phyloP scores from a whole-genome alignment of 2,888 invertebrate genomes.

The Apotomis capreana region DNA sequence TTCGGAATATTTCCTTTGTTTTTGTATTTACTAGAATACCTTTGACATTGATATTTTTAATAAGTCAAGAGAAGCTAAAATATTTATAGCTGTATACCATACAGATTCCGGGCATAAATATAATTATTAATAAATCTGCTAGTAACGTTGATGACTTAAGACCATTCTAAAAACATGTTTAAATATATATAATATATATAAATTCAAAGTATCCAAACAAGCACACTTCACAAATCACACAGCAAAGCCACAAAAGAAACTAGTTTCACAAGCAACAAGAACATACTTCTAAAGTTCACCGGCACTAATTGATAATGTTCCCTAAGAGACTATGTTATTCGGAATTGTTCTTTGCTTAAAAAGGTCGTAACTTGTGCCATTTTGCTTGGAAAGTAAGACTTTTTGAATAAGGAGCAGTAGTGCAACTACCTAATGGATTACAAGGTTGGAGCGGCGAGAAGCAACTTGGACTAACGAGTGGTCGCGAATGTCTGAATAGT shows the following conservation, averaged over 20 bases:
- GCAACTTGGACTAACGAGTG: slow-evolving; percentile 19
- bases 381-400: background rate
- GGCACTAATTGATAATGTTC: slow-evolving; percentile 15
- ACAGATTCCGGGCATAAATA: too few species aligned
- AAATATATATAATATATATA: too few species aligned
- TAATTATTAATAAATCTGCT: too few species aligned
- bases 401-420: background rate
- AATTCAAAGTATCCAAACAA: too few species aligned
- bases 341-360: background rate
- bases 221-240: too few species aligned
- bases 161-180: too few species aligned
- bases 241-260: background rate
- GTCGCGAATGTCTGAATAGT: slow-evolving; percentile 27
- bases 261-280: background rate
- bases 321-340: slow-evolving; percentile 4
- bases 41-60: background rate
- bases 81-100: too few species aligned
- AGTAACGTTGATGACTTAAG: too few species aligned
- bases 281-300: slow-evolving; percentile 6
- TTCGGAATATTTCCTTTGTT: slow-evolving; percentile 21
- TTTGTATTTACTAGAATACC: background rate
- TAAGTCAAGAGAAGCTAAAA: background rate
- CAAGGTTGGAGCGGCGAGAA: slow-evolving; percentile 1
- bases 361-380: background rate
- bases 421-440: slow-evolving; percentile 24